Evolutionary conservation across 1,140 invertebrate genomes (phyloP).

Genomic region (Drosophila ironensis): DNA sequence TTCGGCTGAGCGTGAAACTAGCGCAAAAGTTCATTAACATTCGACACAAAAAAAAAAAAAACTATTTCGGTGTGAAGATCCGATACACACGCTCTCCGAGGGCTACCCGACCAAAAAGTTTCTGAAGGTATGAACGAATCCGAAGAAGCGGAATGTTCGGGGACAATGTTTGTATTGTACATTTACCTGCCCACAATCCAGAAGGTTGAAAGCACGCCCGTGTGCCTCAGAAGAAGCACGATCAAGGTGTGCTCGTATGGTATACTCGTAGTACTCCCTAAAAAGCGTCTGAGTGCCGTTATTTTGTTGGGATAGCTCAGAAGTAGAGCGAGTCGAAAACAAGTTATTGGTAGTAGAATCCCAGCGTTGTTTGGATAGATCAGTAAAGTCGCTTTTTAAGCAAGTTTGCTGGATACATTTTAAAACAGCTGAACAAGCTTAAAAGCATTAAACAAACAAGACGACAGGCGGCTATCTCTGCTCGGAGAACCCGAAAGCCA

Average conservation of each 20-base stretch:
- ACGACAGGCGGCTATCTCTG: too few species aligned
- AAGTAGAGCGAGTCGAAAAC: constrained; percentile 54
- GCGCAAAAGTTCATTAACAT: constrained; percentile 80
- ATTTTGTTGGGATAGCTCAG: constrained; percentile 74
- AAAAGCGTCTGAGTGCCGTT: constrained; percentile 56
- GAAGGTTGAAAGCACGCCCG: constrained; percentile 41
- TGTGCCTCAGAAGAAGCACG: background rate
- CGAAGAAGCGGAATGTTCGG: constrained; percentile 20
- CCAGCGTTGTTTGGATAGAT: constrained; percentile 56
- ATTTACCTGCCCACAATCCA: constrained; percentile 19
- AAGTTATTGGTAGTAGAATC: constrained; percentile 20
- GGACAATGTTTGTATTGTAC: constrained; percentile 35
- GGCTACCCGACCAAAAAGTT: constrained; percentile 29
- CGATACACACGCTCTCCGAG: background rate
- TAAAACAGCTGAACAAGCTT: too few species aligned
- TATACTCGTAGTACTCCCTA: too few species aligned
- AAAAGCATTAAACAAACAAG: too few species aligned
- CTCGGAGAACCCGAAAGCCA: too few species aligned
- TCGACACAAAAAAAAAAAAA: constrained; percentile 79
- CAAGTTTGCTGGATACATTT: background rate
- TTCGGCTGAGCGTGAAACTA: constrained; percentile 60
- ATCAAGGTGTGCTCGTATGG: constrained; percentile 8
- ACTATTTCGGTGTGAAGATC: constrained; percentile 59
- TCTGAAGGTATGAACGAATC: constrained; percentile 13
- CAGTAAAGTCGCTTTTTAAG: constrained; percentile 24